Evolutionary conservation across 1,140 invertebrate genomes (phyloP), one percentile per base, ranked within the genome.

Genomic region (Muscidifurax raptorellus): DNA sequence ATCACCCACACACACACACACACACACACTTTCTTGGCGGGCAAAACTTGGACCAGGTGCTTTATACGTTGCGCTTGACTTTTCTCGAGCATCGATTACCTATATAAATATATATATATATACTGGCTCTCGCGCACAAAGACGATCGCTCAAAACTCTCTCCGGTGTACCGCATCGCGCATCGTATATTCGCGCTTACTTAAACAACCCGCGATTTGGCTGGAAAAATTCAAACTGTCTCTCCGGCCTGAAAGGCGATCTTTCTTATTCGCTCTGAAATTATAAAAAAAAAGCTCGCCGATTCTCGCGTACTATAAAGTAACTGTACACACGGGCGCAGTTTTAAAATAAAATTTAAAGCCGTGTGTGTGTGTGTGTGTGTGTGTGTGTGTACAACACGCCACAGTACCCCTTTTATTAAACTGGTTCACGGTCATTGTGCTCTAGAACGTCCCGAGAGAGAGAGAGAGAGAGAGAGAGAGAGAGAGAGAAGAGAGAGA

Each of bases 31-130:
- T n/a, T 67, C 27, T 69, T 6, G 9, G 3, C 67, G 27, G 27
- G 67, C 22, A 15, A 28, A 69, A 69, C 67, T 69, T 69, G n/a
- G 7, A 3, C 67, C 7, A 1, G 67, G 4, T 59, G 52, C 52
- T 59, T n/a, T 59, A 59, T 59, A 59, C 52, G 52, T 59, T 59
- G 52, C 52, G 52, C 52, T n/a, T n/a, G 52, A 59, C 52, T 59
- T 59, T 22, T 59, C 52, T 59, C 6, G 7, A n/a, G 4, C 52
- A 59, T 59, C 52, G 52, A 59, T 59, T 59, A 59, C 18, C 52
- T 18, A 9, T 15, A 3, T n/a, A n/a, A n/a, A n/a, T n/a, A n/a
- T n/a, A n/a, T n/a, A n/a, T n/a, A n/a, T n/a, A n/a, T n/a, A n/a
- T n/a, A 22, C 52, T 59, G 2, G 2, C 52, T 6, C 52, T 22